Evolutionary conservation across 2,888 invertebrate species (phyloP).

Genomic region (Clusia tigrina): DNA sequence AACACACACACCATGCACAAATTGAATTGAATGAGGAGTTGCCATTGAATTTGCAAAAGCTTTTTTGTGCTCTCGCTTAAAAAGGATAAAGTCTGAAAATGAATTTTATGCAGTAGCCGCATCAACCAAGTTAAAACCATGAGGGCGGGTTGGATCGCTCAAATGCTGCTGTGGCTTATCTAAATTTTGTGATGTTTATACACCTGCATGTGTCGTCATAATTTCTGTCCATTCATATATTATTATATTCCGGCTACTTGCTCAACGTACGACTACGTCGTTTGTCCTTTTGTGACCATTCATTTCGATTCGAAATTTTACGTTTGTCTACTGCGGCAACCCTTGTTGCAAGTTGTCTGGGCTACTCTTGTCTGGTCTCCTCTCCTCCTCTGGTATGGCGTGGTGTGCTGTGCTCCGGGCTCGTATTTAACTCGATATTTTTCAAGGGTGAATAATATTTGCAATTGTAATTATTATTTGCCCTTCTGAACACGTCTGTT

Average conservation of each 20-base stretch:
- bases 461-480: slow-evolving; percentile 43
- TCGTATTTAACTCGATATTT: neutral
- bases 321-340: slow-evolving; percentile 1
- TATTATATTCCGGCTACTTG: slow-evolving; percentile 7
- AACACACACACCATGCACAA: neutral
- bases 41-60: neutral
- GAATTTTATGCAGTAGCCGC: slow-evolving; percentile 4
- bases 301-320: neutral
- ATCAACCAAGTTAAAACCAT: neutral
- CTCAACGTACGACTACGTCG: slow-evolving; percentile 14
- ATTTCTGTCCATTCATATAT: slow-evolving; percentile 21
- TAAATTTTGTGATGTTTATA: slow-evolving; percentile 24
- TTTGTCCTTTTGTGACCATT: neutral
- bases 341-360: too few species aligned
- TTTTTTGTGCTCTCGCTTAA: neutral
- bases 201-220: slow-evolving; percentile 29
- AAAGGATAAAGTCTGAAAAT: slow-evolving; percentile 8
- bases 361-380: too few species aligned
- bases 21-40: slow-evolving; percentile 9
- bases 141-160: neutral
- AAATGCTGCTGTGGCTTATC: slow-evolving; percentile 11
- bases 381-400: neutral
- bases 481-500: slow-evolving; percentile 12
- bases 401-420: too few species aligned
- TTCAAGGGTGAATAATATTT: slow-evolving; percentile 36